Evolutionary conservation across 2,888 invertebrate species (phyloP), one percentile per base, ranked within the genome.

Genomic region (Oscheius sp.): DNA sequence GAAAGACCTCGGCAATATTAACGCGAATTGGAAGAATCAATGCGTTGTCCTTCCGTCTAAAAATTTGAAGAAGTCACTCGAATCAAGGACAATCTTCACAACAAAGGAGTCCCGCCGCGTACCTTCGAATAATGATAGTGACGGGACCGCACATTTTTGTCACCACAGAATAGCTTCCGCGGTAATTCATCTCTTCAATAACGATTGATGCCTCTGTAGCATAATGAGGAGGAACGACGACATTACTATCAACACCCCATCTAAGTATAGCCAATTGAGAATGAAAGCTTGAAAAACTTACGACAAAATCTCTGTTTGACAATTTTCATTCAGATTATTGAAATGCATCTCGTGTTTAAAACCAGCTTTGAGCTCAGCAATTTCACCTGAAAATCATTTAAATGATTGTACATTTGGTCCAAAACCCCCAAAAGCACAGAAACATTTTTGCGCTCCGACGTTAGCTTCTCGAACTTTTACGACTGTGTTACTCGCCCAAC

Each of bases 221-320:
- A 59, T 82, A 81, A 20, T 80, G 78, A 8, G 82, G 71, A 8
- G 87, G 87, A 1, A 88, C 88, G 65, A 83, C 80, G 56, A 88
- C 86, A 68, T 85, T 86, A 54, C 82, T 87, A 77, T 89, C 88
- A 2, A 89, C 88, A n/a, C 86, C 86, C 89, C 89, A 89, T 2
- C 87, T 54, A 14, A n/a, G n/a, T n/a, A n/a, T n/a, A n/a, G n/a
- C n/a, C n/a, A 49, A 49, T 9, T 49, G 8, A 14, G 3, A 5
- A 17, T 49, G n/a, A 6, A n/a, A 14, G 45, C 14, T 22, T 14
- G 49, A 17, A 24, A 4, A 14, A 12, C 50, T 24, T 8, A 56
- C 32, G 22, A 24, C 63, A 89, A 81, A 44, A 84, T 80, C 72
- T 88, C 87, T 62, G 80, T 78, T 59, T 86, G 82, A 28, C 78